A percentile compares a stretch with the other conserved stretches of the same genome.
Conservation (phyloP, 1,140 invertebrate species). For the Lerema accius region DNA sequence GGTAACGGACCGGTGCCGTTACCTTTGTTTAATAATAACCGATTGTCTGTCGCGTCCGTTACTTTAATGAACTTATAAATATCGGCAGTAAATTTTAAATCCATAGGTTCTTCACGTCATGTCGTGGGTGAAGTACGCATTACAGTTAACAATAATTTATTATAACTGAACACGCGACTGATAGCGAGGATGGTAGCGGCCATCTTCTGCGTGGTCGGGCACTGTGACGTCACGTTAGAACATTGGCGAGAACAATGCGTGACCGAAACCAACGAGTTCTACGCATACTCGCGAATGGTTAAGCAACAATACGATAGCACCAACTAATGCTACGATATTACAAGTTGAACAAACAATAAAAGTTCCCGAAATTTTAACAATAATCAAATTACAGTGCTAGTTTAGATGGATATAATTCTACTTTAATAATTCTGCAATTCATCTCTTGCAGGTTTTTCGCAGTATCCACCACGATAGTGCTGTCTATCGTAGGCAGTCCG, state of each 20-base stretch:
- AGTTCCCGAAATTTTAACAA: neutral
- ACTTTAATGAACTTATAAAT: slow-evolving; percentile 12
- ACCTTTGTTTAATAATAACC: slow-evolving; percentile 37
- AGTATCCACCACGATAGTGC: slow-evolving; percentile 35
- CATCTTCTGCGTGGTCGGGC: slow-evolving; percentile 22
- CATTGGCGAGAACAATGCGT: slow-evolving; percentile 22
- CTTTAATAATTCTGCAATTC: slow-evolving; percentile 1
- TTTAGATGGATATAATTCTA: no score
- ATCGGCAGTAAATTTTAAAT: slow-evolving; percentile 9
- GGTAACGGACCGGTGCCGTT: slow-evolving; percentile 22
- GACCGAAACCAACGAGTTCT: slow-evolving; percentile 19
- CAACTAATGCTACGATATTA: neutral
- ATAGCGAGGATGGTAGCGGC: neutral
- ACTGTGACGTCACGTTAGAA: slow-evolving; percentile 18
- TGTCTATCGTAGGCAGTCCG: slow-evolving; percentile 39
- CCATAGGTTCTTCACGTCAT: slow-evolving; percentile 15
- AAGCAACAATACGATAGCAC: slow-evolving; percentile 12
- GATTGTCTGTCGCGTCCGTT: slow-evolving; percentile 29
- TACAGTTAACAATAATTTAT: slow-evolving; percentile 11
- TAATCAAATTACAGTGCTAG: neutral
- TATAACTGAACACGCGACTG: slow-evolving; percentile 5
- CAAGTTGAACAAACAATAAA: neutral
- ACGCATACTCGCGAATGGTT: slow-evolving; percentile 3
- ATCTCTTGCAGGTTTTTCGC: slow-evolving; percentile 48
- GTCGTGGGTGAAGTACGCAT: slow-evolving; percentile 10